Evolutionary conservation across 2,113 vertebrate genomes (phyloP).

Genomic region (Narcine bancroftii): DNA sequence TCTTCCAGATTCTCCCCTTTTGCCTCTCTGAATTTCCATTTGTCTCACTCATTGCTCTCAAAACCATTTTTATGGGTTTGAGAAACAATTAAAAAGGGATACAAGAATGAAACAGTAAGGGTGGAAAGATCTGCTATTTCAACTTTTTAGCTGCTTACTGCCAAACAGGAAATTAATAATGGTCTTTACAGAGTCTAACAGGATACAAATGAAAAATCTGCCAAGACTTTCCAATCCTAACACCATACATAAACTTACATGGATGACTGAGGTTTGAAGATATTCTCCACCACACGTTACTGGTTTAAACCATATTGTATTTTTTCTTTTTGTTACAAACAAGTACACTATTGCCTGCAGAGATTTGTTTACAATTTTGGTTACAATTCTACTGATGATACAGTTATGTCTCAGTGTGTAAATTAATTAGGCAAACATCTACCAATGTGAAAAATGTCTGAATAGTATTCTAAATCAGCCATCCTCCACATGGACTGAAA

Average conservation of each 20-base stretch:
- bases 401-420: background rate
- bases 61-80: background rate
- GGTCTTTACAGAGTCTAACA: background rate
- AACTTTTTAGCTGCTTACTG: background rate
- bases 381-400: background rate
- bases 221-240: background rate
- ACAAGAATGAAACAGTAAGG: background rate
- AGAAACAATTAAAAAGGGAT: background rate
- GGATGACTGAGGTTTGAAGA: background rate
- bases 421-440: background rate
- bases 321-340: background rate
- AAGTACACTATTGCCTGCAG: background rate
- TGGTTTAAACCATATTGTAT: background rate
- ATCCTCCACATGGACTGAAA: too few relatives aligned
- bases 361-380: background rate
- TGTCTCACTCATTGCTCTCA: background rate
- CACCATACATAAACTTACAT: background rate
- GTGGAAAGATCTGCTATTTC: background rate
- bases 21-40: background rate
- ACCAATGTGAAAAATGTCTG: background rate
- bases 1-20: too few relatives aligned
- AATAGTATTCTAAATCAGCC: slow-evolving; percentile 7
- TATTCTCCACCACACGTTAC: background rate
- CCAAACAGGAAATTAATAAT: background rate
- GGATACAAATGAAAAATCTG: background rate